These are phyloP conservation scores for cattle (Bos taurus) DNA, from an alignment of 2,113 vertebrate species.

Conservation along the genomic window DNA sequence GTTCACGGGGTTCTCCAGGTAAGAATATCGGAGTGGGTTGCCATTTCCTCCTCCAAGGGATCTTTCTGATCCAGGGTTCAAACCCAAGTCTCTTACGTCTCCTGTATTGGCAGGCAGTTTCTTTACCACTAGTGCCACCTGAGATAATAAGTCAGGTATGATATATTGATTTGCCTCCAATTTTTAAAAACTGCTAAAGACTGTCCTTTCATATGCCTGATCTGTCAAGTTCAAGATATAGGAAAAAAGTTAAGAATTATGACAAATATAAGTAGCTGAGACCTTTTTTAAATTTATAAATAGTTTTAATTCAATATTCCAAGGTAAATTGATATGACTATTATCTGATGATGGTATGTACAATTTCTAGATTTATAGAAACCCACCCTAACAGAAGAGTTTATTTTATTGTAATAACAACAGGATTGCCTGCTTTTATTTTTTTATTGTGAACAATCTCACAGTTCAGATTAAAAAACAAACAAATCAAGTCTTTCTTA, in stretches of 20 bases:
- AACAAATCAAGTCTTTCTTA: neutral
- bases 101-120: neutral
- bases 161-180: neutral
- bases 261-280: neutral
- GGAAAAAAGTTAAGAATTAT: neutral
- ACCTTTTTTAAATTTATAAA: neutral
- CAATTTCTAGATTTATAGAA: neutral
- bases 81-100: neutral
- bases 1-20: neutral
- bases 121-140: neutral
- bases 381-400: neutral
- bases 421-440: neutral
- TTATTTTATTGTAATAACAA: neutral
- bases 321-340: neutral
- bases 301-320: neutral
- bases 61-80: neutral
- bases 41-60: neutral
- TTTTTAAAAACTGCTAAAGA: neutral
- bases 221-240: neutral
- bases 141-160: neutral
- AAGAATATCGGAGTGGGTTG: neutral
- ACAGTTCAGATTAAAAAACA: neutral
- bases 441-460: neutral
- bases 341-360: neutral
- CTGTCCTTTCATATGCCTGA: neutral